These are phyloP conservation scores for Columba janthina DNA, from an alignment of 2,113 vertebrate species.

Conservation along the genomic window DNA sequence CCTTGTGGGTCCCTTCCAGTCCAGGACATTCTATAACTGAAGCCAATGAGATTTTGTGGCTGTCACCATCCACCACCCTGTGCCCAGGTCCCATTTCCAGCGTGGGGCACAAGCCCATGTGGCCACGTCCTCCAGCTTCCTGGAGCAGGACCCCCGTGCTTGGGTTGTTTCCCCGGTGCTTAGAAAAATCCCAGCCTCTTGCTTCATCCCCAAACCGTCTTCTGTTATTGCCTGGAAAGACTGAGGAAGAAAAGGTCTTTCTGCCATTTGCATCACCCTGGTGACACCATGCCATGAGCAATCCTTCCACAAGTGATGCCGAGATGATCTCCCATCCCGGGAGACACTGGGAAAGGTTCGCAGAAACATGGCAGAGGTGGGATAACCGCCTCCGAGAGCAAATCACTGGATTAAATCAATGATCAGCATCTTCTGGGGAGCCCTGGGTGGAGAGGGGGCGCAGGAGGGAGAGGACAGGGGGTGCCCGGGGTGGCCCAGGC, in stretches of 20 bases:
- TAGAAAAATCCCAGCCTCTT: neutral
- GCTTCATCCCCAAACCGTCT: neutral
- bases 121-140: neutral
- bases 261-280: too few species aligned
- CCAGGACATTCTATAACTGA: fast-evolving
- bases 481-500: neutral
- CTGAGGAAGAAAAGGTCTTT: neutral
- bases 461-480: neutral
- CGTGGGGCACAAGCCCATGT: neutral
- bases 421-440: neutral
- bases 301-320: neutral
- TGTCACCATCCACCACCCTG: neutral
- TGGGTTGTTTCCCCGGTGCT: neutral
- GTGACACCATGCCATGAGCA: neutral
- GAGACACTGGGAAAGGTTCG: neutral
- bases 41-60: fast-evolving
- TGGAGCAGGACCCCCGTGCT: fast-evolving
- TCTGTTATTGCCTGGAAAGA: neutral
- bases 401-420: neutral
- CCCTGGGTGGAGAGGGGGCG: neutral
- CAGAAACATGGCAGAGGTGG: neutral
- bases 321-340: neutral
- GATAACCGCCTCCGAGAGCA: neutral
- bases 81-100: neutral
- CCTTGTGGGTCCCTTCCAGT: too few species aligned